Base-by-base conservation (phyloP, 2,113 vertebrate species). In the Polyodon spathula region DNA sequence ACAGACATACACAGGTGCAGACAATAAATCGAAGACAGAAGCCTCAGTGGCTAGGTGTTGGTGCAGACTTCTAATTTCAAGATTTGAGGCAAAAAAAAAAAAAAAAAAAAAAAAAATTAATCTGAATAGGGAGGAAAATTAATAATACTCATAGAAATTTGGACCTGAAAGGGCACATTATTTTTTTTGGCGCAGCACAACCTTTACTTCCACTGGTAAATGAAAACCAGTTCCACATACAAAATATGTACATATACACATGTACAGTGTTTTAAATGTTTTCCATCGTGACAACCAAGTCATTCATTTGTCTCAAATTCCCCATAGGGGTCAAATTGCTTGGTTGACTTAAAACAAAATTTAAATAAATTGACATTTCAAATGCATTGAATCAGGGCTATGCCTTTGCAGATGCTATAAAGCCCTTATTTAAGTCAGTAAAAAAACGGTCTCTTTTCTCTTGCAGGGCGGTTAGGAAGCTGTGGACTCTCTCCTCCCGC, bases 381-480 rank as follows among this genome's bases (percentile, higher is more conserved):
- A 59, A 69, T 62, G 68, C 65, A 75, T 62, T 56, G 73, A 66
- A 70, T 69, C 61, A 61, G 78, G 1, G 76, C 81, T 82, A 90
- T 80, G 78, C 75, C 73, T 0, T 65, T 64, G 40, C 81, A 81
- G 72, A 87, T 61, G 48, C 76, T 67, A 68, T 75, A 68, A 69
- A 87, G 51, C 64, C 64, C 15, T 70, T 64, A 12, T 65, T 71
- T 58, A 89, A 67, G 67, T 82, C 73, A 16, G 37, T 71, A 65
- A 86, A 77, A 85, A 88, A 93, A 70, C 88, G 76, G 71, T 78
- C 86, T 73, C 90, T 85, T 73, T 95, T 98, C 71, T 88, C 81
- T 73, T 95, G 89, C 66, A 99, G 81, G 1, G 86, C 87, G 56
- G 77, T 67, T 41, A 98, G 77, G 73, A 98, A 98, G 74, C 87